Base-by-base conservation (phyloP, 2,888 invertebrate species). In the Resseliella maxima region DNA sequence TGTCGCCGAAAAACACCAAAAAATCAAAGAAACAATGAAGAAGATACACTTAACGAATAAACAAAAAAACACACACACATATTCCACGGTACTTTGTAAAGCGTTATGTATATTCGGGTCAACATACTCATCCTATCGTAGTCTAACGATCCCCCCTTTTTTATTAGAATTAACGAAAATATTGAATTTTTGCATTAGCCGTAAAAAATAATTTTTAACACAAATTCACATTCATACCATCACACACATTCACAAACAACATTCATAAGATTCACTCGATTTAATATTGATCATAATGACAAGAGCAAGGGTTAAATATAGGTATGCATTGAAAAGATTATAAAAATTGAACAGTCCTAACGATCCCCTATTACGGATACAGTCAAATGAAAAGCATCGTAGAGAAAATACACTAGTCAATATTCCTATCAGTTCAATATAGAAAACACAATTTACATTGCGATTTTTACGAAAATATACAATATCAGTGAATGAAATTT, bases 61-160 rank as follows among this genome's bases (percentile, higher is more conserved):
- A 59, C 24, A 3, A 24, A n/a, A 5, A 24, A 59, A 59, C n/a
- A 59, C 24, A 5, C n/a, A 72, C 3, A 72, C 35, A 72, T 72
- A 72, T 72, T 72, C 72, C 72, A 72, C 72, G 72, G 72, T 72
- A 72, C 72, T 72, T 72, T 72, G 72, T 72, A 72, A 31, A 72
- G 72, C 72, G 72, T 72, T 31, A 72, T 72, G 72, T 72, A 72
- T 72, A 72, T 72, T 72, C 72, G 72, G 72, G 72, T 31, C 27
- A 15, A 59, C 31, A 72, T 31, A 72, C 72, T 31, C 72, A 72
- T 72, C 72, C 72, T 72, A 72, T 72, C 72, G 72, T 72, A 72
- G 72, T 72, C 31, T 72, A 72, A 72, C 31, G 72, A 72, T 31
- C 72, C 31, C 72, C 72, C 27, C 72, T 72, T 72, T 72, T 72